A percentile compares a stretch with the other conserved stretches of the same genome.
Evolutionary conservation across 2,888 invertebrate species (phyloP).

Genomic region (Strigamia maritima): DNA sequence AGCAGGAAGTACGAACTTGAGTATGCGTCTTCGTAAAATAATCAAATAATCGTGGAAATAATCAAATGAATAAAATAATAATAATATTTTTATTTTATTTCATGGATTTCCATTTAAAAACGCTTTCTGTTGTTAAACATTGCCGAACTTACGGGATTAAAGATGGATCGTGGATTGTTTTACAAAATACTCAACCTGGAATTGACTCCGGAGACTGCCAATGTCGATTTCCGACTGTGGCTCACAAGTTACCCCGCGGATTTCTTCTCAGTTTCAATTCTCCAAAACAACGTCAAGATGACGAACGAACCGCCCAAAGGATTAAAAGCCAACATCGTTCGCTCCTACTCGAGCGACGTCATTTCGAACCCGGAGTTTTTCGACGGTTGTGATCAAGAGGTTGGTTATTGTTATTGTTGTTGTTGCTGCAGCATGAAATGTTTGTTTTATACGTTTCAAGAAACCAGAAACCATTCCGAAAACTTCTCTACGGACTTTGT

Average conservation of each 20-base stretch:
- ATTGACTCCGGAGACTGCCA: conserved; percentile 52
- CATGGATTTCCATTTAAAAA: too few relatives aligned
- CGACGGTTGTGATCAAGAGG: conserved; percentile 50
- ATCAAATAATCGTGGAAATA: too few relatives aligned
- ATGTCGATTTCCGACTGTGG: conserved; percentile 56
- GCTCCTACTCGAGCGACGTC: conserved; percentile 72
- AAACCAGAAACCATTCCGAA: conserved; percentile 53
- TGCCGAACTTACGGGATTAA: too few relatives aligned
- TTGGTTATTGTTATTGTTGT: conserved; percentile 44
- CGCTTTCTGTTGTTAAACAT: conserved; percentile 55
- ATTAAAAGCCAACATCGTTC: conserved; percentile 53
- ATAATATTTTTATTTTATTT: too few relatives aligned
- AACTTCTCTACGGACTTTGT: conserved; percentile 55
- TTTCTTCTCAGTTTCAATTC: conserved; percentile 54
- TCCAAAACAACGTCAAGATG: conserved; percentile 56
- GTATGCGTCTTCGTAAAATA: too few relatives aligned
- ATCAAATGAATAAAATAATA: too few relatives aligned
- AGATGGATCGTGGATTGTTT: conserved; percentile 55
- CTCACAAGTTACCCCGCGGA: conserved; percentile 52
- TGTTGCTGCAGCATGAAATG: neutral
- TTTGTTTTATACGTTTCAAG: neutral
- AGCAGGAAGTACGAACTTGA: too few relatives aligned
- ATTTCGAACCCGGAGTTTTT: conserved; percentile 85
- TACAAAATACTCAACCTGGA: conserved; percentile 57
- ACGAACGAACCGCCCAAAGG: conserved; percentile 56